phyloP scores from a whole-genome alignment of 2,113 vertebrate species.

The Odobenus rosmarus region DNA sequence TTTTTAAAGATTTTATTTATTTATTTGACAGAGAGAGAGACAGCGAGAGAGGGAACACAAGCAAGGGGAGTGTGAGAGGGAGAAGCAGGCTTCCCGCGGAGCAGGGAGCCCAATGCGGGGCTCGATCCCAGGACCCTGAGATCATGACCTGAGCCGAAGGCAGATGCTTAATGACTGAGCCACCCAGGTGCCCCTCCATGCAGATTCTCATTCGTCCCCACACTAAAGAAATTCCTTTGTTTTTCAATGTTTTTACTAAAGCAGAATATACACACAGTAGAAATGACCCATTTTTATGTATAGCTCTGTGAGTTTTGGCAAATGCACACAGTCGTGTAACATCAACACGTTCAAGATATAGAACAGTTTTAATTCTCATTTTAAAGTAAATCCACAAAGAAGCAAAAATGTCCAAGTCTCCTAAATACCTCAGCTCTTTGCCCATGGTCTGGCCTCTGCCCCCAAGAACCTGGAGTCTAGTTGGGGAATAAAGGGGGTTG shows the following conservation, averaged over 20 bases:
- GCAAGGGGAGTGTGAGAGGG: no score
- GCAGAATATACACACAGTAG: not conserved
- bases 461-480: not conserved
- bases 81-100: no score
- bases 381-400: not conserved
- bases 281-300: not conserved
- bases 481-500: not conserved
- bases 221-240: not conserved
- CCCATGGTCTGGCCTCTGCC: not conserved
- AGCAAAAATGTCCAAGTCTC: not conserved
- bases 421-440: not conserved
- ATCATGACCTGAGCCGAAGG: no score
- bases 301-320: not conserved
- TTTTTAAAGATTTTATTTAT: no score
- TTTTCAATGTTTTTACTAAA: slow-evolving; percentile 17
- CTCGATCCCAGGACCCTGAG: no score
- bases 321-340: not conserved
- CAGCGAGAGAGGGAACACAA: no score
- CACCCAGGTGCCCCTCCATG: not conserved
- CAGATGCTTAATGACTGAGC: no score
- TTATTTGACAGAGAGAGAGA: no score
- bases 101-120: no score
- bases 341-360: not conserved
- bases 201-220: not conserved
- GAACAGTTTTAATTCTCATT: not conserved